phyloP scores from a whole-genome alignment of 1,140 invertebrate genomes.

The Trichomalopsis sarcophagae region DNA sequence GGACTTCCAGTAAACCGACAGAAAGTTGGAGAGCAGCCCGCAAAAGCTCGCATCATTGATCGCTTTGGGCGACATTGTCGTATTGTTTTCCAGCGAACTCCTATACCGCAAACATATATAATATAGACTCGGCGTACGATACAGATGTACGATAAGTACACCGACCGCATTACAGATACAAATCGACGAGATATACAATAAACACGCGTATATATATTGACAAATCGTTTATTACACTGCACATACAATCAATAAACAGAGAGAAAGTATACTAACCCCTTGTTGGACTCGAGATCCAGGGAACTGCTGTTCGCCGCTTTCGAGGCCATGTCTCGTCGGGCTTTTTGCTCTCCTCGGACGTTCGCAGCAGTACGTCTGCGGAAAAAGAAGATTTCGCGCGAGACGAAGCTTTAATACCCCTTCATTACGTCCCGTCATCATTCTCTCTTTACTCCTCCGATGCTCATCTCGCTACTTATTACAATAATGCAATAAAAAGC shows the following conservation, averaged over 20 bases:
- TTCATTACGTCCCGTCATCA: not conserved
- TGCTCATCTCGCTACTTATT: not conserved
- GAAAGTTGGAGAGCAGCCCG: slow-evolving; percentile 61
- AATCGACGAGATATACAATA: not conserved
- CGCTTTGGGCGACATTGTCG: not conserved
- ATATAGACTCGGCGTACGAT: not conserved
- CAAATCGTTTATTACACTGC: not conserved
- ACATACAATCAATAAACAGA: not conserved
- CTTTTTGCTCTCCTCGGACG: not conserved
- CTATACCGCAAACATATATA: slow-evolving; percentile 13
- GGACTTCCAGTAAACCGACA: slow-evolving; percentile 78
- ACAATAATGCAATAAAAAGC: not conserved
- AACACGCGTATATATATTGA: not conserved
- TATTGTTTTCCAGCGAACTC: not conserved
- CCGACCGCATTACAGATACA: no score
- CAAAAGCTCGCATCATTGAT: slow-evolving; percentile 45
- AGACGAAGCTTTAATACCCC: not conserved
- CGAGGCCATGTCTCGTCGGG: not conserved
- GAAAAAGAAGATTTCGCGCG: slow-evolving; percentile 8
- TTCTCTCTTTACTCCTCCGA: not conserved
- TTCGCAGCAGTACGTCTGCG: not conserved
- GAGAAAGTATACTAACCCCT: slow-evolving; percentile 29
- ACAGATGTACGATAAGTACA: not conserved
- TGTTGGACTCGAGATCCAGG: slow-evolving; percentile 43
- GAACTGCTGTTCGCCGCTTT: slow-evolving; percentile 13